Conservation (phyloP, 2,888 invertebrate genomes). For the Spatulosminthurus flaviceps region DNA sequence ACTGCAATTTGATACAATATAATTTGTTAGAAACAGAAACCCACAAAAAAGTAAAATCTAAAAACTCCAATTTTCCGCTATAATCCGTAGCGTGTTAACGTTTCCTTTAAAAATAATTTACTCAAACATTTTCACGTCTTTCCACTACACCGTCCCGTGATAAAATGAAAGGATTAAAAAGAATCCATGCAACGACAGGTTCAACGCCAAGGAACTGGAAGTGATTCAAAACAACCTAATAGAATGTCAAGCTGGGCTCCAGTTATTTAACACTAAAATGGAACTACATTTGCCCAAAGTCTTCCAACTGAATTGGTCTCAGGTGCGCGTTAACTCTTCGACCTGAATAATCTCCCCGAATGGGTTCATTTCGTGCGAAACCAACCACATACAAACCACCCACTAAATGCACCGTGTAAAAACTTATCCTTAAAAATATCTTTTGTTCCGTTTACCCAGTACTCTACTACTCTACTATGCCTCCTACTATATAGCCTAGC, state of each 20-base stretch:
- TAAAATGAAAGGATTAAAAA: no score
- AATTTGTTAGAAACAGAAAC: no score
- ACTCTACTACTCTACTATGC: not conserved
- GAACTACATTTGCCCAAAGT: constrained; percentile 25
- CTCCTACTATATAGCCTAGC: not conserved
- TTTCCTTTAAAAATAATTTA: no score
- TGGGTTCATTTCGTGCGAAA: constrained; percentile 51
- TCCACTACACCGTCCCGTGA: no score
- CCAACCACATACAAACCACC: constrained; percentile 32
- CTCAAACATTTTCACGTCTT: no score
- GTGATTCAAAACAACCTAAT: not conserved
- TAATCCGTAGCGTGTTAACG: no score
- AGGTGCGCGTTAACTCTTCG: constrained; percentile 26
- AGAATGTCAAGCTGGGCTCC: not conserved
- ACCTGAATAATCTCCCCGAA: constrained; percentile 40
- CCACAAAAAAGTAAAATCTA: no score
- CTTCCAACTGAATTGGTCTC: constrained; percentile 24
- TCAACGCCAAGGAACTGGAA: no score
- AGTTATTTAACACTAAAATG: constrained; percentile 18
- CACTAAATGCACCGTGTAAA: not conserved
- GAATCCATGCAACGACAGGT: no score
- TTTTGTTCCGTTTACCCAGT: constrained; percentile 24
- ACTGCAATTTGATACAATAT: no score
- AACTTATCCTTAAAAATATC: not conserved
- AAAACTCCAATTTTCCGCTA: no score